Base-by-base conservation (phyloP, 2,113 vertebrate species). In the Bothrops jararaca region DNA sequence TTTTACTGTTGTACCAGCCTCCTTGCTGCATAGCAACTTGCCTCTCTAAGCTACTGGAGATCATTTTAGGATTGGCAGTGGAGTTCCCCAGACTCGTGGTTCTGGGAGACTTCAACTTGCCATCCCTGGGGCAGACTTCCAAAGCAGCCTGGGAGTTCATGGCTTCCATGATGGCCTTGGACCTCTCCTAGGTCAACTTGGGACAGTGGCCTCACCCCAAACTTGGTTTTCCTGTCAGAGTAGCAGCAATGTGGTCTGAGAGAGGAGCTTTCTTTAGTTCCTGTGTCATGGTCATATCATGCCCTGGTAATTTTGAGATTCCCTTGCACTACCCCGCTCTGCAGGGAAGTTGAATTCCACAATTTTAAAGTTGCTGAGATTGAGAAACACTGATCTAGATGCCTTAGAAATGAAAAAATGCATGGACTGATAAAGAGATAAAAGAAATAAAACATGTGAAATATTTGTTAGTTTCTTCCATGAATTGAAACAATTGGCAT, bases 341-440 rank as follows among this genome's bases (percentile, higher is more conserved):
- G 29, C 60, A 13, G 64, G 29, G n/a, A 74, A 12, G 13, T 18
- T 34, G n/a, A 74, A 18, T 74, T 18, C 64, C 29, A 34, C 5
- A 74, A 50, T 74, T 74, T 74, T 74, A 74, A 74, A 74, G 13
- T 34, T 74, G n/a, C n/a, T 74, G 29, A 74, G n/a, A 74, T 18
- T 18, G 69, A 74, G 69, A 74, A 74, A 74, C n/a, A 74, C n/a
- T 69, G 64, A 91, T 90, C 94, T 94, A n/a, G 94, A 93, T 95
- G 92, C 89, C 93, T 26, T 2, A 54, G 93, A 96, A 97, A 96
- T 95, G 95, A 94, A 97, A 96, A 23, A 0, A 94, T 95, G 95
- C 64, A 0, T 53, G 34, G 89, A 64, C 64, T 89, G 90, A 74
- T 11, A 53, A n/a, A 64, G 95, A 90, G 89, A 90, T 0, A 54